phyloP scores from a whole-genome alignment of 2,888 invertebrate species.

The Rotaria sp. region DNA sequence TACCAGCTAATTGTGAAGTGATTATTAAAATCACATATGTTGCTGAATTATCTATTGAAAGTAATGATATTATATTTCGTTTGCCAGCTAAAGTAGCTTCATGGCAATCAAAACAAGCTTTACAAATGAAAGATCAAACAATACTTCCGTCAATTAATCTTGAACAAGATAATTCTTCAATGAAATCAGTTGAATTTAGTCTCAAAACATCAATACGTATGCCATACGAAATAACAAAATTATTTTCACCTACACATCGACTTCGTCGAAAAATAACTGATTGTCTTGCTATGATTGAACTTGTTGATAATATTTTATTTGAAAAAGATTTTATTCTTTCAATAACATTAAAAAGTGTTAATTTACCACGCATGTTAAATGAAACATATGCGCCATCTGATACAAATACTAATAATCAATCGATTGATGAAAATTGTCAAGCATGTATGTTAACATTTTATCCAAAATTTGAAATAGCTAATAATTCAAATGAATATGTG shows the following conservation, averaged over 20 bases:
- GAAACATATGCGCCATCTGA: constrained; percentile 49
- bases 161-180: constrained; percentile 24
- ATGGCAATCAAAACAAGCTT: constrained; percentile 49
- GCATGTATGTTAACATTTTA: constrained; percentile 51
- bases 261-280: constrained; percentile 51
- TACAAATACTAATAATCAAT: constrained; percentile 43
- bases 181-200: constrained; percentile 1
- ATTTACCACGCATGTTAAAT: constrained; percentile 57
- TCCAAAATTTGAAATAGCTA: constrained; percentile 54
- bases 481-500: constrained; percentile 45
- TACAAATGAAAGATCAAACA: constrained; percentile 41
- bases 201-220: constrained; percentile 50
- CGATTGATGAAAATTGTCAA: not conserved
- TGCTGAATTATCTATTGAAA: constrained; percentile 53
- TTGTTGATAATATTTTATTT: constrained; percentile 46
- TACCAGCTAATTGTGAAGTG: constrained; percentile 51
- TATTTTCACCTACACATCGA: constrained; percentile 51
- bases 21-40: constrained; percentile 56
- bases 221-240: constrained; percentile 53
- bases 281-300: constrained; percentile 53
- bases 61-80: constrained; percentile 50
- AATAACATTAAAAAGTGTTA: constrained; percentile 54
- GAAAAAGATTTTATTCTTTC: constrained; percentile 53
- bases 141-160: not conserved
- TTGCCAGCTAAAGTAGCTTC: constrained; percentile 53